Conservation (phyloP, 2,113 vertebrate genomes). For the Maccullochella peelii region DNA sequence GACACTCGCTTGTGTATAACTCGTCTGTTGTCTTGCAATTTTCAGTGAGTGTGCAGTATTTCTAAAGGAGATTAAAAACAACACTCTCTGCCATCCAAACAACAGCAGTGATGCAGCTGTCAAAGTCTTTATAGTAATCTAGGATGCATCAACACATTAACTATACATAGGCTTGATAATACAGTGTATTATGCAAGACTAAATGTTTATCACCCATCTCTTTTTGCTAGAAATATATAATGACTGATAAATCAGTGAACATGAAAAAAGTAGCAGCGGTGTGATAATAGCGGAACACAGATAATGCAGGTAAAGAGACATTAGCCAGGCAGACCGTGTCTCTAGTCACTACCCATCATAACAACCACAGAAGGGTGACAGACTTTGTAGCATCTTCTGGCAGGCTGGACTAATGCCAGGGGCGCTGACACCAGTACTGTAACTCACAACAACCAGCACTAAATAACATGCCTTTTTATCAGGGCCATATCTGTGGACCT, state of each 20-base stretch:
- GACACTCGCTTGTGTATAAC: not conserved
- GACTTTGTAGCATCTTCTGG: conserved; percentile 46
- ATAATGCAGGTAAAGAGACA: conserved; percentile 18
- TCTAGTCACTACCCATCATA: conserved; percentile 25
- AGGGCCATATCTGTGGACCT: not conserved
- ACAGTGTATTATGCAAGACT: not conserved
- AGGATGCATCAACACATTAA: conserved; percentile 28
- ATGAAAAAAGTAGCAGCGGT: not conserved
- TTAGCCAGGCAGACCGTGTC: not conserved
- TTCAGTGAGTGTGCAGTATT: not conserved
- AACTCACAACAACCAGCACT: conserved; percentile 35
- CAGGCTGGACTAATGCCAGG: conserved; percentile 44
- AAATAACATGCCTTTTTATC: conserved; percentile 44
- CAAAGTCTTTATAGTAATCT: conserved; percentile 35
- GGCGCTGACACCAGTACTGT: conserved; percentile 27
- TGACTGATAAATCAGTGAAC: conserved; percentile 6
- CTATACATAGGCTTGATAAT: conserved; percentile 25
- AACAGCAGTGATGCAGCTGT: conserved; percentile 17
- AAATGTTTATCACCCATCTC: conserved; percentile 13
- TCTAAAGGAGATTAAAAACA: conserved; percentile 30
- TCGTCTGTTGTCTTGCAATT: conserved; percentile 14
- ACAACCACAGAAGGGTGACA: conserved; percentile 27
- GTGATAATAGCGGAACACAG: conserved; percentile 16
- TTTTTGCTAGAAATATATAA: conserved; percentile 13
- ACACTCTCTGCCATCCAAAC: conserved; percentile 37